A percentile compares a stretch with the other conserved stretches of the same genome.
Conservation (phyloP, 2,113 vertebrate species). For the Halichoerus grypus region DNA sequence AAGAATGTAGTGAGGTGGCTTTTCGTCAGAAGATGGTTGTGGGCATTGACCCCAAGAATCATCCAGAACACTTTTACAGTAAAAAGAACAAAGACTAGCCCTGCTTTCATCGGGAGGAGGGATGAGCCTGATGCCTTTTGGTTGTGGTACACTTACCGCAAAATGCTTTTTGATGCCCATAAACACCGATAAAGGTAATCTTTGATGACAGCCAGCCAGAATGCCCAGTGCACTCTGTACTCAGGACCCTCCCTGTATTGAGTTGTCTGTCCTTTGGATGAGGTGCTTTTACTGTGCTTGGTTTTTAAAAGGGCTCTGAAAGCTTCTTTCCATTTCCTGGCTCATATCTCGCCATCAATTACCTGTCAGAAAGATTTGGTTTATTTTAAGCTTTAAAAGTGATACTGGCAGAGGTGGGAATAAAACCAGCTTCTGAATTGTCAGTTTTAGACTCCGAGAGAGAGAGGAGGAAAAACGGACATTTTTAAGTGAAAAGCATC, state of each 20-base stretch:
- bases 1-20: background rate
- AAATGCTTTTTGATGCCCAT: background rate
- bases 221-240: background rate
- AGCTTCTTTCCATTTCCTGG: background rate
- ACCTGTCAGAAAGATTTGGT: background rate
- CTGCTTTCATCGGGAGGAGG: background rate
- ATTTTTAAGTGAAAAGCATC: slow-evolving; percentile 13
- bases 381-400: background rate
- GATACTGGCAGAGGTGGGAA: background rate
- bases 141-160: background rate
- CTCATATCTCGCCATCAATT: background rate
- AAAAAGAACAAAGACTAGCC: background rate
- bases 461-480: background rate
- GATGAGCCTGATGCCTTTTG: slow-evolving; percentile 17
- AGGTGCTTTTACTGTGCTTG: background rate
- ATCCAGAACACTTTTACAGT: background rate
- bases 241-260: background rate
- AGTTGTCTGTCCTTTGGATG: background rate
- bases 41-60: background rate
- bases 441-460: background rate
- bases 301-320: background rate
- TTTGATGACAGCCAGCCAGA: background rate
- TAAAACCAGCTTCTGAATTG: background rate
- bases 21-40: background rate
- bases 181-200: background rate